Evolutionary conservation across 2,113 vertebrate genomes (phyloP).

Genomic region (Oncorhynchus clarkii): DNA sequence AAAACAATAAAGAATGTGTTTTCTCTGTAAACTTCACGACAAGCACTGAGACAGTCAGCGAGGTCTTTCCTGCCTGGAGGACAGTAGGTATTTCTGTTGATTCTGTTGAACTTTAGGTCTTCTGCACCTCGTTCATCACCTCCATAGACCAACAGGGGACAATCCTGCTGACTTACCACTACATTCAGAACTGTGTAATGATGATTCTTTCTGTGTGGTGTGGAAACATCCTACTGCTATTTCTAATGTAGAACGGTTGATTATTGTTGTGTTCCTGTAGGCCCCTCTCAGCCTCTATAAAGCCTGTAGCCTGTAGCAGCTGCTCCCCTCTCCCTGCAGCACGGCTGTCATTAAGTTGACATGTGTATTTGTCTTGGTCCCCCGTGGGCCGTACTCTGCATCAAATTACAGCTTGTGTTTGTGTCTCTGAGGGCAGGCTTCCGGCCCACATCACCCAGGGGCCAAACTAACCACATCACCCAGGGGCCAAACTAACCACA

Average conservation of each 20-base stretch:
- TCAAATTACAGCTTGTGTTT: slow-evolving; percentile 63
- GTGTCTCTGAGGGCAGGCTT: slow-evolving; percentile 10
- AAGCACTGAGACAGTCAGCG: slow-evolving; percentile 32
- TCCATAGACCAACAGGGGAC: slow-evolving; percentile 4
- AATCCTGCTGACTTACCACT: slow-evolving; percentile 1
- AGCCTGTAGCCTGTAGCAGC: slow-evolving; percentile 7
- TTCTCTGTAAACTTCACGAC: slow-evolving; percentile 59
- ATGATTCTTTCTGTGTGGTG: background rate
- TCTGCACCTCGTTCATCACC: background rate
- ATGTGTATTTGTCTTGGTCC: slow-evolving; percentile 64
- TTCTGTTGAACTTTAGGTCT: background rate
- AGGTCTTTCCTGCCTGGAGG: slow-evolving; percentile 39
- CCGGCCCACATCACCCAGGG: background rate
- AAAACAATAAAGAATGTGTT: slow-evolving; percentile 37
- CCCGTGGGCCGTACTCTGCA: slow-evolving; percentile 42
- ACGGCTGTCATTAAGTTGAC: slow-evolving; percentile 57
- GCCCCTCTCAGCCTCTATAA: slow-evolving; percentile 43
- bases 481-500: background rate
- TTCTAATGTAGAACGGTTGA: slow-evolving; percentile 46
- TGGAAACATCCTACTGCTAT: slow-evolving; percentile 35
- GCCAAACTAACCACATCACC: too few relatives aligned
- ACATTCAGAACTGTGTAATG: slow-evolving; percentile 1
- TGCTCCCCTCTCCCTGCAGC: slow-evolving; percentile 4
- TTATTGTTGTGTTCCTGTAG: slow-evolving; percentile 58
- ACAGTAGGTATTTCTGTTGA: slow-evolving; percentile 27